A percentile compares a stretch with the other conserved stretches of the same genome.
phyloP scores from a whole-genome alignment of 2,113 vertebrate genomes.

The Alectura lathami region DNA sequence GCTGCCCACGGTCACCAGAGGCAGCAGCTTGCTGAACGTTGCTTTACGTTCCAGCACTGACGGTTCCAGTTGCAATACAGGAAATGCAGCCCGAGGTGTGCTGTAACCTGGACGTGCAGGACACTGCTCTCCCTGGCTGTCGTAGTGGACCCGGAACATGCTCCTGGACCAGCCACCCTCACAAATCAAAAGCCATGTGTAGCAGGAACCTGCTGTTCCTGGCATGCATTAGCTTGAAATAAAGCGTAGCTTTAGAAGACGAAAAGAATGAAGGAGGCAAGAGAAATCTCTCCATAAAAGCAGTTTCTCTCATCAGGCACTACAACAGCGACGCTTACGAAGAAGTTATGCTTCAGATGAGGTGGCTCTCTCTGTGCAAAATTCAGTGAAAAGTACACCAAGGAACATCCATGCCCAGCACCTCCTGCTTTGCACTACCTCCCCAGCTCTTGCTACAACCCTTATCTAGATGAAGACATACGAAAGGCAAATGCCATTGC shows the following conservation, averaged over 20 bases:
- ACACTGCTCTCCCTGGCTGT: not conserved
- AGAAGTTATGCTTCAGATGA: not conserved
- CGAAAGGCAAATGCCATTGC: accelerated
- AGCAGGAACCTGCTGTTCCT: not conserved
- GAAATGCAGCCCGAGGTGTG: accelerated
- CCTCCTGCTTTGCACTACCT: no score
- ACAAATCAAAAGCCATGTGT: not conserved
- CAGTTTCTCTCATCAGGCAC: no score
- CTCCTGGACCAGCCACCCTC: not conserved
- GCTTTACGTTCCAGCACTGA: not conserved
- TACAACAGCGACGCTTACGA: no score
- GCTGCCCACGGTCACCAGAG: not conserved
- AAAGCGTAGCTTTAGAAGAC: not conserved
- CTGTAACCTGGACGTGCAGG: accelerated
- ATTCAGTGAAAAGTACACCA: not conserved
- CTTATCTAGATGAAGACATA: accelerated
- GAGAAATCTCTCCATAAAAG: not conserved
- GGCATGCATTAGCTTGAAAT: not conserved
- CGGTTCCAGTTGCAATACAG: not conserved
- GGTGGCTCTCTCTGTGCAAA: not conserved
- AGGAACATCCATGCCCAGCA: accelerated
- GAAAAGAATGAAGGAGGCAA: not conserved
- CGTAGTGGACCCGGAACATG: accelerated
- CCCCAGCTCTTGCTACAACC: not conserved
- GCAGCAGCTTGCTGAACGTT: accelerated